Conservation (phyloP, 2,113 vertebrate species). For the Empidonax alnorum region DNA sequence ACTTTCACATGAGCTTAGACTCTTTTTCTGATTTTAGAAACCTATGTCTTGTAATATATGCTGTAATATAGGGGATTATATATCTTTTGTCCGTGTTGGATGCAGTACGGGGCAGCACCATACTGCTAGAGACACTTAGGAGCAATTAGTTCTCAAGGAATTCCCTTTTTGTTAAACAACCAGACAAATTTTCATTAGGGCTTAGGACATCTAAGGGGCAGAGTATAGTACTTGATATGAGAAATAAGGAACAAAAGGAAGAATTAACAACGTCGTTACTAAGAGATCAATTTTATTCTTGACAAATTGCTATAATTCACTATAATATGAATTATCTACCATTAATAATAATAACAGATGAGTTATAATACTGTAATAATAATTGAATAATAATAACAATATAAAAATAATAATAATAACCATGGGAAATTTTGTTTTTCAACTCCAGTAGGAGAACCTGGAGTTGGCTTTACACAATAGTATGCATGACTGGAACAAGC, state of each 20-base stretch:
- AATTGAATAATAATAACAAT: too few species aligned
- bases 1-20: not conserved
- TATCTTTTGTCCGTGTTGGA: not conserved
- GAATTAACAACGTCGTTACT: not conserved
- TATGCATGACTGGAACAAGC: not conserved
- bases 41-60: not conserved
- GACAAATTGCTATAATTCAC: not conserved
- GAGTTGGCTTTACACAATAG: not conserved
- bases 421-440: not conserved
- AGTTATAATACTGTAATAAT: too few species aligned
- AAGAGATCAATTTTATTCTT: not conserved
- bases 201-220: not conserved
- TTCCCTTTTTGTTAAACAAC: not conserved
- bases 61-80: rapidly evolving
- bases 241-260: not conserved
- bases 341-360: too few species aligned
- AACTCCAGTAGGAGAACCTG: not conserved
- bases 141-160: not conserved
- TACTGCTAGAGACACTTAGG: not conserved
- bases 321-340: not conserved
- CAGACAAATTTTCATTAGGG: not conserved
- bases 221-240: not conserved
- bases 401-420: not conserved
- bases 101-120: not conserved
- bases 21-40: not conserved